A percentile compares a stretch with the other conserved stretches of the same genome.
Evolutionary conservation across 2,113 vertebrate genomes (phyloP).

Genomic region (Actenoides hombroni): DNA sequence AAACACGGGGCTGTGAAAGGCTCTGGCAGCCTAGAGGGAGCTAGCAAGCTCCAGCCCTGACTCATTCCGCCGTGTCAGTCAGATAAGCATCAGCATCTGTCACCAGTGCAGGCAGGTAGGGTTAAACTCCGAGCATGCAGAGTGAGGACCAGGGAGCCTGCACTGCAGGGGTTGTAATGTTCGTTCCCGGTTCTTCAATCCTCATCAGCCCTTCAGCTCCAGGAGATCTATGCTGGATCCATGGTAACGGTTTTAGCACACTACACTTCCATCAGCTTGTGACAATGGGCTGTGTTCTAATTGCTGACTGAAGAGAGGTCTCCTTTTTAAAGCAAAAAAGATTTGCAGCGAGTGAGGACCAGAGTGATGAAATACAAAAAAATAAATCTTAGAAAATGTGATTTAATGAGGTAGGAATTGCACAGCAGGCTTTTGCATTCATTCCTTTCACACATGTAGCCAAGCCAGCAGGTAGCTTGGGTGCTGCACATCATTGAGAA

Average conservation of each 20-base stretch:
- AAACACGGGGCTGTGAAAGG: constrained; percentile 41
- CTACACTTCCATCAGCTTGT: constrained; percentile 61
- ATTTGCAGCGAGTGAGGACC: constrained; percentile 33
- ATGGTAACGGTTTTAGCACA: constrained; percentile 76
- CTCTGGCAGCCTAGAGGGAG: constrained; percentile 78
- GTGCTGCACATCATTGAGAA: constrained; percentile 34
- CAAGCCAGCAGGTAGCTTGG: not conserved
- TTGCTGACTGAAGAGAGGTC: constrained; percentile 39
- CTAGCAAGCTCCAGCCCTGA: constrained; percentile 69
- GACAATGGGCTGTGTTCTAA: constrained; percentile 45
- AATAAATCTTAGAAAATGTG: not conserved
- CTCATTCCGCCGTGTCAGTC: constrained; percentile 71
- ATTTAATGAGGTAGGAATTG: constrained; percentile 56
- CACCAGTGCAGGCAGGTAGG: constrained; percentile 67
- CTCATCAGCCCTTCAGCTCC: constrained; percentile 41
- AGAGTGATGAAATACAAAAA: constrained; percentile 32
- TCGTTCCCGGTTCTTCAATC: constrained; percentile 14
- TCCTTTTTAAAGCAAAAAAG: not conserved
- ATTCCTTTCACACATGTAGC: not conserved
- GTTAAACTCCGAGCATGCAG: constrained; percentile 55
- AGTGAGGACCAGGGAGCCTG: constrained; percentile 70
- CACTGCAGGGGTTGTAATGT: constrained; percentile 76
- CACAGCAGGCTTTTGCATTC: constrained; percentile 34
- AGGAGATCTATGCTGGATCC: constrained; percentile 69
- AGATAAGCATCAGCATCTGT: constrained; percentile 66